These are phyloP conservation scores for Darevskia mixta DNA, from an alignment of 2,797 vertebrate species.

Conservation along the genomic window DNA sequence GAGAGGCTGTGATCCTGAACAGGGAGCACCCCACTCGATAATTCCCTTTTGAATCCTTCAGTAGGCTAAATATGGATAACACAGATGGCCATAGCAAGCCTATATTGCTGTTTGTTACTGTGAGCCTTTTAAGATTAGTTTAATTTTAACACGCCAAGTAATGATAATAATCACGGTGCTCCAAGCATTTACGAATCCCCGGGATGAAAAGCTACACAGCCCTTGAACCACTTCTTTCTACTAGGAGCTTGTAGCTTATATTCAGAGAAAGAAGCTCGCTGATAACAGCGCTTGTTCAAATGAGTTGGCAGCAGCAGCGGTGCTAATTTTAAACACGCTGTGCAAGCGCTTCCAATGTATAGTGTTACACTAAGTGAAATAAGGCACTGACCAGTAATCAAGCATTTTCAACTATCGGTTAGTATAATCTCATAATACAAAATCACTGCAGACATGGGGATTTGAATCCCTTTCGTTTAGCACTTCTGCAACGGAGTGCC, in stretches of 20 bases:
- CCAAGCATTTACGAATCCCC: neutral
- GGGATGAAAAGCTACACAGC: neutral
- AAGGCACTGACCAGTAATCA: slow-evolving; percentile 30
- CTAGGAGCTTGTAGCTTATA: slow-evolving; percentile 12
- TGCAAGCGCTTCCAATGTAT: slow-evolving; percentile 34
- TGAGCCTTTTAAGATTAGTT: neutral
- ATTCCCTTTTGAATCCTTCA: too few relatives aligned
- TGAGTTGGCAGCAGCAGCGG: slow-evolving; percentile 41
- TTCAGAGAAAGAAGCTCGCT: slow-evolving; percentile 13
- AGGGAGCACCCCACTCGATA: too few relatives aligned
- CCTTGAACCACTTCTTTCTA: slow-evolving; percentile 14
- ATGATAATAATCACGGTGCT: neutral
- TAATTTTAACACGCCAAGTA: slow-evolving; percentile 2
- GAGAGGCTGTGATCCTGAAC: too few relatives aligned
- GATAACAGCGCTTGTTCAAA: slow-evolving; percentile 39
- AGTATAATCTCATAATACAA: slow-evolving; percentile 63
- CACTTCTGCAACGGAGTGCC: too few relatives aligned
- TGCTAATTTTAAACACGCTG: slow-evolving; percentile 70
- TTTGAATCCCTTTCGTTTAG: neutral
- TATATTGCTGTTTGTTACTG: neutral
- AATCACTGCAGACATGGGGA: slow-evolving; percentile 17
- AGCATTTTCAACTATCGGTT: slow-evolving; percentile 56
- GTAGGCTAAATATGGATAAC: neutral
- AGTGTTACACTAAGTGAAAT: slow-evolving; percentile 61
- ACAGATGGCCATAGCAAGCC: neutral